phyloP scores from a whole-genome alignment of 2,888 invertebrate species.

The Microctonus aethiopoides region DNA sequence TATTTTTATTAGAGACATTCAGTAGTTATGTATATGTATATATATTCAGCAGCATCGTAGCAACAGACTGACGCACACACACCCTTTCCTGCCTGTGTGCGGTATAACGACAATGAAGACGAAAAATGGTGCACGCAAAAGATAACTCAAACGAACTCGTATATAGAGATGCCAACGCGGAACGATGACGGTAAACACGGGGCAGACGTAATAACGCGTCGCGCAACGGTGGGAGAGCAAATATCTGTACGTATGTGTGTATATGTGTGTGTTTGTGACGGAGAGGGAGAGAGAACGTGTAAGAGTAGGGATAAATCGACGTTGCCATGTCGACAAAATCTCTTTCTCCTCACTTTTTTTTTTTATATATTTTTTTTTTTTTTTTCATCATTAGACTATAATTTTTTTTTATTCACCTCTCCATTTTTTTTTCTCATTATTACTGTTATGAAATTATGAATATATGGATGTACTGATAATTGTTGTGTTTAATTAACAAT shows the following conservation, averaged over 20 bases:
- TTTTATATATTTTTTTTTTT: conserved; percentile 14
- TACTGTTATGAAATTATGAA: no score
- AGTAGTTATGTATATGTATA: no score
- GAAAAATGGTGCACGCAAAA: conserved; percentile 21
- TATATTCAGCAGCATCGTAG: no score
- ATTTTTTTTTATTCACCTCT: no score
- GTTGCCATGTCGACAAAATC: conserved; percentile 60
- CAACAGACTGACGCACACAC: no score
- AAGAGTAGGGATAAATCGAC: conserved; percentile 46
- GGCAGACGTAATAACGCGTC: conserved; percentile 34
- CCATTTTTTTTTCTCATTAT: no score
- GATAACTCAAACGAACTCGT: conserved; percentile 4
- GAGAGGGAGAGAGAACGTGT: conserved; percentile 28
- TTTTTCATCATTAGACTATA: neutral
- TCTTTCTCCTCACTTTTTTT: conserved; percentile 20
- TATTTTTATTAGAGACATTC: conserved; percentile 9
- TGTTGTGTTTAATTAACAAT: no score
- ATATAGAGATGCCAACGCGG: conserved; percentile 24
- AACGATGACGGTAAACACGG: conserved; percentile 36
- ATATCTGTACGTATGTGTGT: no score
- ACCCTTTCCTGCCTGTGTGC: no score
- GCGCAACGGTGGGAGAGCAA: conserved; percentile 13
- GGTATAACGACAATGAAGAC: conserved; percentile 42
- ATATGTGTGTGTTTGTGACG: neutral
- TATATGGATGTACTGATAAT: no score